Base-by-base conservation (phyloP, 2,113 vertebrate genomes). In the Lathamus discolor region DNA sequence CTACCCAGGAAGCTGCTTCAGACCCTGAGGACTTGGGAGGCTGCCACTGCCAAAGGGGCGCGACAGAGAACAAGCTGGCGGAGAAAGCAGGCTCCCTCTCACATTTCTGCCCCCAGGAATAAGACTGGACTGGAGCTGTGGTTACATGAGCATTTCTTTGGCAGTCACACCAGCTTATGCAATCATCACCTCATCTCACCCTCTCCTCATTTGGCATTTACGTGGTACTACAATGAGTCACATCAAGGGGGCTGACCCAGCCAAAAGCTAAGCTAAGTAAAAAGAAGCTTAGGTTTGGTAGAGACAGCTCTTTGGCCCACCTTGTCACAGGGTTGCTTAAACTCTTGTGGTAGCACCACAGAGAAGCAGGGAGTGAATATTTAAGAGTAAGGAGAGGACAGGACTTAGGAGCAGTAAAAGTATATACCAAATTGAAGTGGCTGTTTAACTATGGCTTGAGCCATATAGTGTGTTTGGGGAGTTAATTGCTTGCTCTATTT, bases 181-280 rank as follows among this genome's bases (percentile, higher is more conserved):
- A 97, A 95, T 96, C 70, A 57, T 97, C 84, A 95, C 96, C 96
- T 97, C 95, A 37, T 72, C 88, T 97, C 91, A 97, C 96, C 96
- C 93, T 84, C 77, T 94, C 74, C 70, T 96, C 52, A 74, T 96
- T 19, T 92, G 95, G 93, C 86, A 88, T 90, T 64, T 80, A 1
- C 46, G 46, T 97, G 92, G 86, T 94, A 77, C 92, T 90, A 67
- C 51, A 59, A 6, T 93, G 95, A 93, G 68, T 96, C 95, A 97
- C 55, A 49, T 81, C 76, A 64, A 88, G 61, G 63, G 69, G 67
- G 5, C 51, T 88, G 83, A 83, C 80, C 80, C 63, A 87, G 89
- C 73, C 14, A 13, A 75, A 55, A 75, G 57, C 77, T 48, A 86
- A 88, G 75, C 86, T 61, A 25, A 79, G 83, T 69, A 43, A 48